A percentile compares a stretch with the other conserved stretches of the same genome.
Evolutionary conservation across 2,113 vertebrate species (phyloP).

Genomic region (Sciurus niger): DNA sequence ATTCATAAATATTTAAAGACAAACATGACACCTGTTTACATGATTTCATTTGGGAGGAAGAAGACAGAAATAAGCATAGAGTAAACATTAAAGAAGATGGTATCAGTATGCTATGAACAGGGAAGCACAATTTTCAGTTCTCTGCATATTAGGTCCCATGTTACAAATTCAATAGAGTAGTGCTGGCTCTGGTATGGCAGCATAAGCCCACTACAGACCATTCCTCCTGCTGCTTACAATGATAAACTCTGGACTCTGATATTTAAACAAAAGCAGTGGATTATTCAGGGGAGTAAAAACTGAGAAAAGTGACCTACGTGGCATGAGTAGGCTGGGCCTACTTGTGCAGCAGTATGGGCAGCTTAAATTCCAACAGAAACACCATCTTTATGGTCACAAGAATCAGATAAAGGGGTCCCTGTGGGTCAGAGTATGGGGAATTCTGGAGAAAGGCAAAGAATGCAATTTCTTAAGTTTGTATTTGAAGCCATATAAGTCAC

Average conservation of each 20-base stretch:
- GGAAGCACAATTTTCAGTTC: background rate
- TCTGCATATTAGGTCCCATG: background rate
- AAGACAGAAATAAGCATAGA: background rate
- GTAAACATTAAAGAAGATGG: background rate
- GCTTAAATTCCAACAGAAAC: slow-evolving; percentile 2
- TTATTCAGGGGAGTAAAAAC: background rate
- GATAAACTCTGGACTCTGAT: background rate
- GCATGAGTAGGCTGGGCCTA: background rate
- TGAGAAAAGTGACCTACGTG: background rate
- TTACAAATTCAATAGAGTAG: slow-evolving; percentile 17
- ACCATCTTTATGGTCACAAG: background rate
- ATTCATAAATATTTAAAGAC: slow-evolving; percentile 57
- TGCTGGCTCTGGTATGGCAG: background rate
- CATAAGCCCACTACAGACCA: background rate
- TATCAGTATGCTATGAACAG: background rate
- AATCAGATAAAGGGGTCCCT: background rate
- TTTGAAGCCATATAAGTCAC: background rate
- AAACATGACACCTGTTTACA: slow-evolving; percentile 19
- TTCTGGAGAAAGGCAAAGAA: background rate
- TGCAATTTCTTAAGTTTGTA: background rate
- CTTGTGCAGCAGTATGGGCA: background rate
- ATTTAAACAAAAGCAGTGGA: slow-evolving; percentile 19
- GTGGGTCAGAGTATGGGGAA: background rate
- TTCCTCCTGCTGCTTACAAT: background rate
- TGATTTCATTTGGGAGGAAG: background rate